Evolutionary conservation across 2,797 vertebrate genomes (phyloP).

Genomic region (Fistularia commersonii): DNA sequence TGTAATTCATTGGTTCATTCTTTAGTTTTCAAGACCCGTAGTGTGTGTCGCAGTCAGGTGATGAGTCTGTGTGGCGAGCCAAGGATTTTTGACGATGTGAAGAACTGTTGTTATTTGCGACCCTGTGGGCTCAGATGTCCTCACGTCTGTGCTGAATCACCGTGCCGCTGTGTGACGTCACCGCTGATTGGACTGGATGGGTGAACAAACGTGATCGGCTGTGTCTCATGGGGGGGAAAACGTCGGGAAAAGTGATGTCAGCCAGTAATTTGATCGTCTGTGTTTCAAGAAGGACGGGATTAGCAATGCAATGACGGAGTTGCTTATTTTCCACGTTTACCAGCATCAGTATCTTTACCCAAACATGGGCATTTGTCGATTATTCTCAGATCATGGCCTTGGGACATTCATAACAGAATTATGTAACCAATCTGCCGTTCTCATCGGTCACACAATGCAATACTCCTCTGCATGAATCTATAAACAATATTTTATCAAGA

Average conservation of each 20-base stretch:
- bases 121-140: slow-evolving; percentile 44
- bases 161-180: slow-evolving; percentile 9
- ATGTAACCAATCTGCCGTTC: too few species aligned
- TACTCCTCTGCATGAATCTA: too few species aligned
- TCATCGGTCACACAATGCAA: too few species aligned
- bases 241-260: slow-evolving; percentile 43
- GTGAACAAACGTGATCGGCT: slow-evolving; percentile 15
- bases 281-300: slow-evolving; percentile 32
- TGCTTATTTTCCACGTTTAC: slow-evolving; percentile 22
- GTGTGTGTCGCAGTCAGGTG: slow-evolving; percentile 22
- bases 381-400: too few species aligned
- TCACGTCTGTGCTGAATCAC: slow-evolving; percentile 29
- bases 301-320: slow-evolving; percentile 15
- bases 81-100: neutral
- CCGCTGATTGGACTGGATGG: slow-evolving; percentile 4
- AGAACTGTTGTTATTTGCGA: slow-evolving; percentile 27
- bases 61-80: slow-evolving; percentile 18
- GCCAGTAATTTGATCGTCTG: too few species aligned
- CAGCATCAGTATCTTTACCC: neutral
- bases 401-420: too few species aligned
- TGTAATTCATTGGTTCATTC: too few species aligned
- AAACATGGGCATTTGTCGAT: too few species aligned
- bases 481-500: too few species aligned
- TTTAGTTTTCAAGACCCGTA: neutral
- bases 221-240: too few species aligned